These are phyloP conservation scores for Drosophila miranda DNA, from an alignment of 1,140 invertebrate genomes.

Conservation along the genomic window DNA sequence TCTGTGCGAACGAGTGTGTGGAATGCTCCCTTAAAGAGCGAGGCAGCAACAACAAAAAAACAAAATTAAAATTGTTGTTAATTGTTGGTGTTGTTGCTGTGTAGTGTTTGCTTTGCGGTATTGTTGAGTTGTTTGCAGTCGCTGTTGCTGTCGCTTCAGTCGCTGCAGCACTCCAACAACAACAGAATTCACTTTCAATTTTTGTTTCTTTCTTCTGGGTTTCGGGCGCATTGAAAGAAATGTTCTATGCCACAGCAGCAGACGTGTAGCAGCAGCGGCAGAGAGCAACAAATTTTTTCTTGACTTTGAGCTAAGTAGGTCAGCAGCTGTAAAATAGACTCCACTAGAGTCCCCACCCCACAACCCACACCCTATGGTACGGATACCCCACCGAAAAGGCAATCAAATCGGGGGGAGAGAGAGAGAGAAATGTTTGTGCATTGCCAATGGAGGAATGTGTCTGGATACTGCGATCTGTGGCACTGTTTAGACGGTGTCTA, in stretches of 20 bases:
- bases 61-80: conserved; percentile 76
- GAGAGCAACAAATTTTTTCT: conserved; percentile 49
- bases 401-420: conserved; percentile 53
- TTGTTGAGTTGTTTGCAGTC: conserved; percentile 70
- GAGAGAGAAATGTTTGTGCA: conserved; percentile 49
- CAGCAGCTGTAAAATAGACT: conserved; percentile 78
- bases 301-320: conserved; percentile 76
- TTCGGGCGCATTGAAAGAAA: conserved; percentile 62
- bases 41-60: conserved; percentile 1
- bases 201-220: conserved; percentile 8
- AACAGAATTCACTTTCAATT: conserved; percentile 77
- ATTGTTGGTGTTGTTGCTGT: conserved; percentile 44
- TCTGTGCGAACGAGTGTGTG: conserved; percentile 11
- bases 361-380: conserved; percentile 2
- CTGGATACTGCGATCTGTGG: conserved; percentile 37
- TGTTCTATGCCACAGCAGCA: conserved; percentile 46
- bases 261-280: background rate
- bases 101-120: conserved; percentile 71
- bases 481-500: conserved; percentile 57
- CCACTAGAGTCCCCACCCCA: conserved; percentile 6
- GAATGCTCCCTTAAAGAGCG: conserved; percentile 50
- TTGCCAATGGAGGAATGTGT: conserved; percentile 34
- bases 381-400: conserved; percentile 12
- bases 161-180: conserved; percentile 59
- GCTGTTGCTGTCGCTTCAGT: conserved; percentile 17